Evolutionary conservation across 2,113 vertebrate genomes (phyloP), one percentile per base, ranked within the genome.

Genomic region (Nothobranchius furzeri): DNA sequence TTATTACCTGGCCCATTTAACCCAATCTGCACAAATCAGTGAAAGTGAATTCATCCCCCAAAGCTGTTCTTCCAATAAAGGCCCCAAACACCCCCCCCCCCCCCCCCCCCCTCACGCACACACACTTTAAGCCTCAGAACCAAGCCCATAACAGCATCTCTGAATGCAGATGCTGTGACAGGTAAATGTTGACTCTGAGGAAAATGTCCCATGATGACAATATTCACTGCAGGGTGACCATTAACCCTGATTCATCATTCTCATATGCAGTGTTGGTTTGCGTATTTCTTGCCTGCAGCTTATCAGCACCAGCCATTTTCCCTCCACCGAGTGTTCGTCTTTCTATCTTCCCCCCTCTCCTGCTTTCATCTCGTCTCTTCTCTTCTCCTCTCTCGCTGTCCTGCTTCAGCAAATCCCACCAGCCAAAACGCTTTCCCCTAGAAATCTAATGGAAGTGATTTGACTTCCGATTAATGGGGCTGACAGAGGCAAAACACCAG

Each of bases 1-100:
- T 95, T 95, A 93, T 91, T 92, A 91, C 93, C 76, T 94, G 95
- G 92, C 80, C 94, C 93, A 95, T 97, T 96, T 95, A 96, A 92
- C 94, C 92, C 95, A 95, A 95, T 94, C 93, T 95, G 93, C 83
- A 90, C 85, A 92, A 93, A 93, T 93, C 93, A 72, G 85, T 67
- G 86, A 85, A 91, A 89, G 85, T 85, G 76, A 89, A 82, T 75
- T 82, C 56, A 51, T 58, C 77, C 76, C 81, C 46, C 15, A 50
- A 74, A 82, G 78, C 70, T 59, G 17, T 63, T n/a, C 62, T 60
- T 54, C 61, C 73, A 30, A 78, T 68, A 75, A 82, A 61, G 61
- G 24, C 56, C 47, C 45, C 17, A 40, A 9, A 60, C 62, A 36
- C 51, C 55, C 43, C 25, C 30, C 30, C 25, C 25, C 25, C 54